Conservation (phyloP, 1,140 invertebrate species). For the Drusus annulatus region DNA sequence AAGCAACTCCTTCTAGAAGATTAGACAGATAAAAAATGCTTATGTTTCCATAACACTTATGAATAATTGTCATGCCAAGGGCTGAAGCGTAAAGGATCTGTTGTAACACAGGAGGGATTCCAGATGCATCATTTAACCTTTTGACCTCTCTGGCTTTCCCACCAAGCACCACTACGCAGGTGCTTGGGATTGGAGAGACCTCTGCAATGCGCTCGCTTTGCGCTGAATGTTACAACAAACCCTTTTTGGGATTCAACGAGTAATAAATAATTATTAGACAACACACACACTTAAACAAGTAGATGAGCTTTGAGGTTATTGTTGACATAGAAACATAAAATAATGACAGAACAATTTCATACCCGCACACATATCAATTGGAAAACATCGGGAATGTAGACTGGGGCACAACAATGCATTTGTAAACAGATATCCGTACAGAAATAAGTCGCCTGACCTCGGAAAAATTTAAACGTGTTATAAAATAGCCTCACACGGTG, state of each 20-base stretch:
- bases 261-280: constrained; percentile 44
- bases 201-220: too few relatives aligned
- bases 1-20: constrained; percentile 27
- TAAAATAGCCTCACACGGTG: constrained; percentile 47
- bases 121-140: neutral
- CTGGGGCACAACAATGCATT: constrained; percentile 88
- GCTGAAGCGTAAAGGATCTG: constrained; percentile 37
- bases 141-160: too few relatives aligned
- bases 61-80: constrained; percentile 44
- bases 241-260: constrained; percentile 30
- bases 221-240: constrained; percentile 9
- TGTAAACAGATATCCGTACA: constrained; percentile 62
- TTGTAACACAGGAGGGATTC: neutral
- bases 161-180: too few relatives aligned
- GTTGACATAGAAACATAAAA: constrained; percentile 66
- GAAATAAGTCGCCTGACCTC: constrained; percentile 48
- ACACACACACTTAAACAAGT: constrained; percentile 60
- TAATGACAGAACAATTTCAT: constrained; percentile 57
- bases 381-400: constrained; percentile 69
- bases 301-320: constrained; percentile 64
- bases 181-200: too few relatives aligned
- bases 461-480: constrained; percentile 44
- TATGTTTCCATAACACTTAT: constrained; percentile 18
- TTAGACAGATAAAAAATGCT: constrained; percentile 2
- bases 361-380: constrained; percentile 59